Base-by-base conservation (phyloP, 2,888 invertebrate species). In the Drosophila prolongata region DNA sequence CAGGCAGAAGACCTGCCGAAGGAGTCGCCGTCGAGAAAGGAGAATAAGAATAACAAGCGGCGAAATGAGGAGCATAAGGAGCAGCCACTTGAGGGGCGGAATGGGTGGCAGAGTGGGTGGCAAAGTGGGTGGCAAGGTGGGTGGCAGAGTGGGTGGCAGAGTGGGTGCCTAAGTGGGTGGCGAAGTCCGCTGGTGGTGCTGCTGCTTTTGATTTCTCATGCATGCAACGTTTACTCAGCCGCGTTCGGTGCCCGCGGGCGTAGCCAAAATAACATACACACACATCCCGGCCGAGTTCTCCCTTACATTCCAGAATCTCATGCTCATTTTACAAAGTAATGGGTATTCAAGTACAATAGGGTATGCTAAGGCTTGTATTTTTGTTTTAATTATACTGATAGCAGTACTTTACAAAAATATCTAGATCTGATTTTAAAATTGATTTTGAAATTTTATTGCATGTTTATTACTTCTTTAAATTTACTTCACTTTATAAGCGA, bases 151-250 rank as follows among this genome's bases (percentile, higher is more conserved):
- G 16, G 16, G 16, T 16, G 16, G 16, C 16, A 16, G n/a, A n/a
- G n/a, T n/a, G n/a, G n/a, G n/a, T n/a, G n/a, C n/a, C n/a, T 34
- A 16, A 50, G 35, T 46, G 37, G 38, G 14, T 11, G 46, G 50
- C 47, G 47, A 16, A 49, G 60, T 34, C 40, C 44, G 24, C 40
- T 16, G 49, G 34, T 55, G 16, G 27, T 43, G 57, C 68, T 77
- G 72, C 50, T 60, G 66, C 78, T 83, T 88, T 80, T 86, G 84
- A 87, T 88, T 89, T 76, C 69, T 83, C 84, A 85, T 76, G 84
- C 89, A 76, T 83, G 72, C 70, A 54, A 50, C 75, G 66, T 73
- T 86, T 88, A 76, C 80, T 76, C 77, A 83, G 80, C 61, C 70
- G 62, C 40, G 27, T 49, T 57, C 53, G 53, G 11, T 59, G 49